phyloP scores from a whole-genome alignment of 2,797 vertebrate genomes.

The Podarcis siculus region DNA sequence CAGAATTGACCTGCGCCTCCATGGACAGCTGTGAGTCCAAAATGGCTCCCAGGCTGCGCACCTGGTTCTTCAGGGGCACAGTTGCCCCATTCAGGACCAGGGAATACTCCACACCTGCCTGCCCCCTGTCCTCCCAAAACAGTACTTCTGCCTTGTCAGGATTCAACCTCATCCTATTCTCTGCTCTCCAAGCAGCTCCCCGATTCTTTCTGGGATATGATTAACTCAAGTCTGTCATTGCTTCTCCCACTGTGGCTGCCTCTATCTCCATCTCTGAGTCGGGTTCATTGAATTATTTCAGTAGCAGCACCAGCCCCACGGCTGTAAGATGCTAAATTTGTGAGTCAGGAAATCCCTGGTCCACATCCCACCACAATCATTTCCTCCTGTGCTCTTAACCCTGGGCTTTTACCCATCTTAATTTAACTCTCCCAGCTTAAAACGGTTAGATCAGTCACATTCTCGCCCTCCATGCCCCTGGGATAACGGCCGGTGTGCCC shows the following conservation, averaged over 20 bases:
- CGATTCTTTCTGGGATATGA: neutral
- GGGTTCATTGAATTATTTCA: neutral
- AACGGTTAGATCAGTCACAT: neutral
- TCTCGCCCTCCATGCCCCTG: neutral
- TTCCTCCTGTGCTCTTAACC: neutral
- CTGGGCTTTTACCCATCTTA: neutral
- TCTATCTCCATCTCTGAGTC: neutral
- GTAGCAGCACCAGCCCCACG: neutral
- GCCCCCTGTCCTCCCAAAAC: too few species aligned
- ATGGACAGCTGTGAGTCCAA: too few species aligned
- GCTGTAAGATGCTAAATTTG: neutral
- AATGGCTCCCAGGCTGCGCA: too few species aligned
- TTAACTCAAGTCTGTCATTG: neutral
- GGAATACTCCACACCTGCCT: too few species aligned
- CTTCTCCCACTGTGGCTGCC: neutral
- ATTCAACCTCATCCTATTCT: too few species aligned
- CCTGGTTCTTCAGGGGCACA: too few species aligned
- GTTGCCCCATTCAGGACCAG: too few species aligned
- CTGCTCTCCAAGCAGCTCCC: neutral
- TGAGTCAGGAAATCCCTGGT: neutral
- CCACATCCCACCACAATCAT: neutral
- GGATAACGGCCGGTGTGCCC: too few species aligned
- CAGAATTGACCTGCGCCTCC: too few species aligned
- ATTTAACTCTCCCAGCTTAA: neutral
- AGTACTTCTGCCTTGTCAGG: too few species aligned